Evolutionary conservation across 2,888 invertebrate genomes (phyloP).

Genomic region (Nomada hirtipes): DNA sequence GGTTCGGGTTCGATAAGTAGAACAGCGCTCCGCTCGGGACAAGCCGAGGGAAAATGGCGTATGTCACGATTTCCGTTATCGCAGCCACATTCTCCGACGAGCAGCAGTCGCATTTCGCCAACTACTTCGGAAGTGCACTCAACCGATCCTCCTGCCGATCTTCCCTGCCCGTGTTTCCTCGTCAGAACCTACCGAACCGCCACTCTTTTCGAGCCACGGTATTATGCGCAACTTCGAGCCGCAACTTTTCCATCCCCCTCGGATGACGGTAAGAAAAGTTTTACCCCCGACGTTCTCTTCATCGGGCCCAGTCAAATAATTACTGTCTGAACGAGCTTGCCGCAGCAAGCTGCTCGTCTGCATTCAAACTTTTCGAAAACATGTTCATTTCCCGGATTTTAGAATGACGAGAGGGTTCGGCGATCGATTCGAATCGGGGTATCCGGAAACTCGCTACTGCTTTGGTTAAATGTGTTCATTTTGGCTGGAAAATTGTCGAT

Average conservation of each 20-base stretch:
- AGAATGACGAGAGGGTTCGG: not conserved
- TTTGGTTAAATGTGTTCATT: too few species aligned
- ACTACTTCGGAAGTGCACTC: conserved; percentile 71
- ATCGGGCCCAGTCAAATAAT: conserved; percentile 65
- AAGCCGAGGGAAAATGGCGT: conserved; percentile 62
- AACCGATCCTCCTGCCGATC: conserved; percentile 42
- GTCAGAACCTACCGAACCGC: not conserved
- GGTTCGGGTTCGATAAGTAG: conserved; percentile 64
- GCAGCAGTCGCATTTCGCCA: conserved; percentile 62
- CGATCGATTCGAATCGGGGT: not conserved
- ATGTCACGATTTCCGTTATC: conserved; percentile 71
- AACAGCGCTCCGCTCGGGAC: conserved; percentile 29
- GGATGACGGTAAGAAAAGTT: conserved; percentile 57
- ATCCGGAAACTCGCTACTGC: not conserved
- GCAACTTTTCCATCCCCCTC: conserved; percentile 57
- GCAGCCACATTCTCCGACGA: conserved; percentile 48
- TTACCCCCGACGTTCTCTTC: conserved; percentile 41
- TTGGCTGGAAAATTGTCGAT: too few species aligned
- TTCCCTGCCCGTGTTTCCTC: not conserved
- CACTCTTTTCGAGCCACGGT: conserved; percentile 34
- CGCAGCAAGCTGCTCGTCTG: conserved; percentile 38
- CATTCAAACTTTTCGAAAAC: conserved; percentile 55
- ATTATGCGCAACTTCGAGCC: conserved; percentile 66
- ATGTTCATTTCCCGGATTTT: conserved; percentile 41
- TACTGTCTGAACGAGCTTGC: conserved; percentile 56